Evolutionary conservation across 2,888 invertebrate species (phyloP), one percentile per base, ranked within the genome.

Genomic region (Boloria selene): DNA sequence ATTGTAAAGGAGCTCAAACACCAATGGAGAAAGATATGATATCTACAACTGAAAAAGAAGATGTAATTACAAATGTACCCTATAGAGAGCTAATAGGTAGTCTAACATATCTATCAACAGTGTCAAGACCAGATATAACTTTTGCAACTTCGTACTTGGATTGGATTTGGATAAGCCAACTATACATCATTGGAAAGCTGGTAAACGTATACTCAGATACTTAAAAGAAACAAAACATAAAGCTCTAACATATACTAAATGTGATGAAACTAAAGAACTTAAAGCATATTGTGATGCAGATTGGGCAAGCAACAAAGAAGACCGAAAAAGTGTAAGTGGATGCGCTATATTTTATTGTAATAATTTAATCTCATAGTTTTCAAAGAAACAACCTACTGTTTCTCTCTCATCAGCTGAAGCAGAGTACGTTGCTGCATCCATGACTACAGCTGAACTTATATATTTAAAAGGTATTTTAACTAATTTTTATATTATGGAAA

Each of bases 81-180:
- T 49, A 63, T 16, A 65, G 63, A 65, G 17, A 61, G 16, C 18
- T 61, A 4, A 51, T 61, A 22, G 61, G 61, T 4, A 44, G 42
- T 22, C 13, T 53, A 7, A 52, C 17, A 14, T 61, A 51, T 52
- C 4, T 50, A n/a, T 13, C 61, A 14, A 52, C 45, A 13, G 44
- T 42, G 2, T 26, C 38, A 14, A 52, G 61, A 52, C 61, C 52
- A 18, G 61, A 61, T n/a, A 61, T 61, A 5, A 18, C 52, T 7
- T 61, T 17, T 61, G 61, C 62, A 31, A 22, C 44, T n/a, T 51
- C 51, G 7, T 58, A n/a, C 16, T 26, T 64, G 6, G 53, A 53
- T n/a, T 13, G 45, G 53, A 22, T 61, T 22, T 50, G 14, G 14
- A 61, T 13, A 64, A 38, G 45, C 31, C 52, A 13, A 59, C 52